phyloP scores from a whole-genome alignment of 2,888 invertebrate species.

The Xanthorhoe designata region DNA sequence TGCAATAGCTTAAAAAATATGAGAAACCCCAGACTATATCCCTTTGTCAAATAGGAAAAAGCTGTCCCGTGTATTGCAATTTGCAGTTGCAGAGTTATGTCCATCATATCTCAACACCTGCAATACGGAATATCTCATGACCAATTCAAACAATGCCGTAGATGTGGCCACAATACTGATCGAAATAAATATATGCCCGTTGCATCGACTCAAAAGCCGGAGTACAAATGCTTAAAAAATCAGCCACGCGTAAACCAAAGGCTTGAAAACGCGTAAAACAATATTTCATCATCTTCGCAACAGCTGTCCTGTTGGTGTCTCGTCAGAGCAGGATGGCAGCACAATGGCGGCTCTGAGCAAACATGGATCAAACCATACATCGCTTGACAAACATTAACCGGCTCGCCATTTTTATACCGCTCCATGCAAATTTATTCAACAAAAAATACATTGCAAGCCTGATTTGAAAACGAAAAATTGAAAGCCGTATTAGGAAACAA shows the following conservation, averaged over 20 bases:
- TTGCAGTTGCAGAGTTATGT: neutral
- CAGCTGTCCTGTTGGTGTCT: conserved; percentile 25
- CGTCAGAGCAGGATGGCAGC: conserved; percentile 44
- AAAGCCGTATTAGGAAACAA: conserved; percentile 51
- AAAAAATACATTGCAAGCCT: conserved; percentile 53
- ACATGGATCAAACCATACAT: conserved; percentile 70
- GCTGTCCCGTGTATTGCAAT: too few relatives aligned
- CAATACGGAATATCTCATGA: neutral
- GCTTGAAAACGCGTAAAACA: conserved; percentile 13
- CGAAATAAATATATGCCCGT: neutral
- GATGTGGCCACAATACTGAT: too few relatives aligned
- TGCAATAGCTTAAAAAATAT: too few relatives aligned
- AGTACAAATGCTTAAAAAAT: conserved; percentile 1
- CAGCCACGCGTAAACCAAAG: conserved; percentile 17
- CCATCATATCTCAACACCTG: neutral
- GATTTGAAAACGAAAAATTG: conserved; percentile 54
- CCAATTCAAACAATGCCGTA: neutral
- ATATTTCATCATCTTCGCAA: conserved; percentile 25
- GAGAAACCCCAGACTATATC: too few relatives aligned
- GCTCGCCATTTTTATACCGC: conserved; percentile 54
- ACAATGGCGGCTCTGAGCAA: conserved; percentile 67
- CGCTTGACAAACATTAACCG: conserved; percentile 62
- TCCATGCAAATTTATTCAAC: conserved; percentile 64
- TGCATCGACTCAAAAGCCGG: neutral
- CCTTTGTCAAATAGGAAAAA: too few relatives aligned